Base-by-base conservation (phyloP, 2,797 vertebrate genomes). In the Parauchenoglanis punctatus region DNA sequence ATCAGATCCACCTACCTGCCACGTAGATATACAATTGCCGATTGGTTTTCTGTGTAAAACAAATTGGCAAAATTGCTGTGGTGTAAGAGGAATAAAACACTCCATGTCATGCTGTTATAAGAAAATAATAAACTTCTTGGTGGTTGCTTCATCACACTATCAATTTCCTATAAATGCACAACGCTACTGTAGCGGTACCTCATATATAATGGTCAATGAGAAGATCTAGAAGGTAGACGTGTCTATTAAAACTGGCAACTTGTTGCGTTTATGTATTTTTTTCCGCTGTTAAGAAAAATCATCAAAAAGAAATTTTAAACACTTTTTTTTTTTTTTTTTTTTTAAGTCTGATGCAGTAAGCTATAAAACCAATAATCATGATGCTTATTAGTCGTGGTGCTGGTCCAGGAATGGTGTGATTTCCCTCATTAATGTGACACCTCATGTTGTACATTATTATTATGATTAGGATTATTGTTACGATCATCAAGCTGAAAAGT, bases 371-470 rank as follows among this genome's bases (percentile, higher is more conserved):
- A 15, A n/a, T 17, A n/a, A n/a, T 11, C 61, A 6, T 20, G 52
- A 80, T 3, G 44, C 25, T 82, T 67, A 77, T 13, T 81, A 61
- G 35, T 81, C 0, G 4, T 49, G 5, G 40, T 82, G 40, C 59
- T 82, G 59, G 81, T 82, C 25, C 20, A 25, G 46, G 81, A 83
- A 83, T 83, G 61, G 67, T 31, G 18, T 31, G 44, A 68, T 68
- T 67, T 83, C 11, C 25, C 13, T 67, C 44, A 52, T 67, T 83
- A 67, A 67, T 52, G 17, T 2, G 12, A 52, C 3, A 49, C 1
- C 25, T 65, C 23, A 25, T 7, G 46, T 4, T 54, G 49, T 54
- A 13, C 23, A 73, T 28, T 28, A 40, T 20, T 23, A 23, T 20
- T 31, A 35, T 31, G 4, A 56, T 7, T 6, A 52, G 5, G 3